These are phyloP conservation scores for Deilephila porcellus DNA, from an alignment of 2,888 invertebrate genomes.

Conservation along the genomic window DNA sequence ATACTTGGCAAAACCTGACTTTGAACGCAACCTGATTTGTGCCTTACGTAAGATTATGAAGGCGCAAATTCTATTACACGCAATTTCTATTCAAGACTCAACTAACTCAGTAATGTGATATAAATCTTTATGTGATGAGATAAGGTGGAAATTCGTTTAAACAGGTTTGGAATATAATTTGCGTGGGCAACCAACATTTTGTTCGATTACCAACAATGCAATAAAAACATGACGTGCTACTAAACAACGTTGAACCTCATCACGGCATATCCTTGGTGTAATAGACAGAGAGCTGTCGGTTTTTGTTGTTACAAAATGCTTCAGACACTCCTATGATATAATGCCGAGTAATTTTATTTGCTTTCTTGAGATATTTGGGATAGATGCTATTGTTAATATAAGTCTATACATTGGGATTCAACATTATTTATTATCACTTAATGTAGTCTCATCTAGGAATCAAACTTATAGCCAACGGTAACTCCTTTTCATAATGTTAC, in stretches of 20 bases:
- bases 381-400: no score
- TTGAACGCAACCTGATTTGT: conserved; percentile 8
- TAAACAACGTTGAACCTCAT: conserved; percentile 19
- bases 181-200: conserved; percentile 31
- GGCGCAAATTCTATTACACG: neutral
- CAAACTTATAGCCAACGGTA: no score
- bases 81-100: neutral
- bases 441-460: no score
- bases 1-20: conserved; percentile 24
- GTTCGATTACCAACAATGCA: conserved; percentile 27
- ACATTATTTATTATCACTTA: no score
- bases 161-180: conserved; percentile 6
- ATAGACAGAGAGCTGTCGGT: conserved; percentile 16
- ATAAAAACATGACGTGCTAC: conserved; percentile 29
- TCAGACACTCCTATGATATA: neutral
- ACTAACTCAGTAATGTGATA: neutral
- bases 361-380: neutral
- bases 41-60: neutral
- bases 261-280: conserved; percentile 24
- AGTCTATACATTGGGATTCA: no score
- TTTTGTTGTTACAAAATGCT: neutral
- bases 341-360: neutral
- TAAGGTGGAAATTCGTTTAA: conserved; percentile 11
- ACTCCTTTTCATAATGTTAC: no score
- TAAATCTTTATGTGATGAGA: neutral